Evolutionary conservation across 2,888 invertebrate genomes (phyloP).

Genomic region (Lasiommata megera): DNA sequence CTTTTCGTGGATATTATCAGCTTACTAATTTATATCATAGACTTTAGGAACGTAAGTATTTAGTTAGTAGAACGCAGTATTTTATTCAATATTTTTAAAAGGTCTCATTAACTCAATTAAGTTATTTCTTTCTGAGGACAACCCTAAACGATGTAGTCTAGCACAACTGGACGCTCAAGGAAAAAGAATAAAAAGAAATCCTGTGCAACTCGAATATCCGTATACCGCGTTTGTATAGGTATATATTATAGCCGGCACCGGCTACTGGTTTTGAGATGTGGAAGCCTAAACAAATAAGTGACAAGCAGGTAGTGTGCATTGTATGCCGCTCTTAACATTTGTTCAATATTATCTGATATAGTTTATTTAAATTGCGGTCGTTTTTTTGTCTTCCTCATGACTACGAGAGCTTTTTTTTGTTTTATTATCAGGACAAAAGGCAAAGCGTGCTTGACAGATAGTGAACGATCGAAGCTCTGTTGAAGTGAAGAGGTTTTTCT

Average conservation of each 20-base stretch:
- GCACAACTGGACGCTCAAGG: conserved; percentile 62
- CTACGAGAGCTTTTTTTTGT: conserved; percentile 24
- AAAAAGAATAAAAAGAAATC: conserved; percentile 70
- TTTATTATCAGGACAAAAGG: conserved; percentile 20
- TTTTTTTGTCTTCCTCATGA: conserved; percentile 36
- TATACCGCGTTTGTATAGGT: conserved; percentile 46
- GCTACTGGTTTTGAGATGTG: conserved; percentile 78
- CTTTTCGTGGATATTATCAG: too few relatives aligned
- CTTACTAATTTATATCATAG: too few relatives aligned
- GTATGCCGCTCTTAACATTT: conserved; percentile 66
- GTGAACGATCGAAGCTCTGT: background rate
- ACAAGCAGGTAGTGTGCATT: conserved; percentile 72
- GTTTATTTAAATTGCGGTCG: conserved; percentile 58
- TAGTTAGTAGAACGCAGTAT: too few relatives aligned
- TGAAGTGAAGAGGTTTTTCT: background rate
- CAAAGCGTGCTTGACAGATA: conserved; percentile 26
- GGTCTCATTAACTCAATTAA: background rate
- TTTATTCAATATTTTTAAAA: background rate
- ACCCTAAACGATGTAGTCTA: conserved; percentile 47
- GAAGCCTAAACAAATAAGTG: conserved; percentile 78
- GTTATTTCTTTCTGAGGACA: conserved; percentile 18
- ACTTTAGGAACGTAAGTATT: too few relatives aligned
- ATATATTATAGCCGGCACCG: conserved; percentile 52
- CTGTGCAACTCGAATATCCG: conserved; percentile 47
- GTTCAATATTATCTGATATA: conserved; percentile 76